A percentile compares a stretch with the other conserved stretches of the same genome.
Conservation (phyloP, 2,113 vertebrate species). For the Entosphenus tridentatus region DNA sequence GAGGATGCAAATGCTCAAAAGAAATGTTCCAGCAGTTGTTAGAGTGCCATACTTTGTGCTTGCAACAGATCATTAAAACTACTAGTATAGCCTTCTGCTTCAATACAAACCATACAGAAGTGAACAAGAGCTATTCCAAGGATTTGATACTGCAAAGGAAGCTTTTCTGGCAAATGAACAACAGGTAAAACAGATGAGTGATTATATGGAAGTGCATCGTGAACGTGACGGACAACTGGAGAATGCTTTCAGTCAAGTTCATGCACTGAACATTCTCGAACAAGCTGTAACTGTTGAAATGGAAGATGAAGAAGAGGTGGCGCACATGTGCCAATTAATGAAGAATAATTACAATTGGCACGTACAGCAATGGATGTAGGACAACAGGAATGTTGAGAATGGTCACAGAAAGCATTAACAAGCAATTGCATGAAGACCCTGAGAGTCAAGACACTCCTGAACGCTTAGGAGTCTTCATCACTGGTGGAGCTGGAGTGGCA, state of each 20-base stretch:
- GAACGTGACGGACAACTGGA: no score
- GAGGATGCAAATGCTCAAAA: not conserved
- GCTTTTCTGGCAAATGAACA: not conserved
- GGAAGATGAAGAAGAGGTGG: no score
- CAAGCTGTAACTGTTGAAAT: not conserved
- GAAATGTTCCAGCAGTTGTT: not conserved
- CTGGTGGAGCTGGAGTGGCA: no score
- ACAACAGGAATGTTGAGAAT: not conserved
- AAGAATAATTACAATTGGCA: not conserved
- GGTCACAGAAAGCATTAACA: not conserved
- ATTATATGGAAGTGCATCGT: not conserved
- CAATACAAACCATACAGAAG: not conserved
- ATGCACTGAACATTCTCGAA: not conserved
- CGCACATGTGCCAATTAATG: not conserved
- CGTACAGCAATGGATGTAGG: not conserved
- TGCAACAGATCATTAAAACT: not conserved
- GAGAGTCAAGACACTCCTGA: no score
- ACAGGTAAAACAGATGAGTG: not conserved
- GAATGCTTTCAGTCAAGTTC: not conserved
- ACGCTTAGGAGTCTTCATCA: no score
- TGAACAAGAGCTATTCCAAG: not conserved
- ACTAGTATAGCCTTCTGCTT: not conserved
- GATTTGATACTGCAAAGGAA: not conserved
- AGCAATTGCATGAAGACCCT: not conserved
- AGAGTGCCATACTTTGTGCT: not conserved